phyloP scores from a whole-genome alignment of 2,113 vertebrate species.

The Onychostruthus taczanowskii region DNA sequence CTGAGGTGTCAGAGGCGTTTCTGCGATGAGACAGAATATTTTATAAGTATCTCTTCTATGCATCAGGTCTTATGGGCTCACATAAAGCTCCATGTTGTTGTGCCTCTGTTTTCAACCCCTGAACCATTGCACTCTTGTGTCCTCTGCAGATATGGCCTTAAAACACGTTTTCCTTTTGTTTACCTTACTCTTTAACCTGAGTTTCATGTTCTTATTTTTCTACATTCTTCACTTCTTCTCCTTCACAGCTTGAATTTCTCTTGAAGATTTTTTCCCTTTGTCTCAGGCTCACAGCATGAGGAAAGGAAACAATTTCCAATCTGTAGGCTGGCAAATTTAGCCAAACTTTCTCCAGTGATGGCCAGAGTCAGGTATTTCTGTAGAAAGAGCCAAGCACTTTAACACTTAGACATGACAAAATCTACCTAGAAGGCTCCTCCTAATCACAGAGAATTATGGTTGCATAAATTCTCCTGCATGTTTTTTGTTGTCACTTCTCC shows the following conservation, averaged over 20 bases:
- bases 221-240: neutral
- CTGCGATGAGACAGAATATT: neutral
- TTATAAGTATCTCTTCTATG: neutral
- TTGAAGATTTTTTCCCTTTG: neutral
- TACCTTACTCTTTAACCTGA: neutral
- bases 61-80: neutral
- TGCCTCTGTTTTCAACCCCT: neutral
- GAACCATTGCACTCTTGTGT: neutral
- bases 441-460: neutral
- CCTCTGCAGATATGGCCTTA: neutral
- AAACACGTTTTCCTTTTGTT: neutral
- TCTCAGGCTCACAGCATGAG: neutral
- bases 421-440: neutral
- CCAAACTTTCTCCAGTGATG: neutral
- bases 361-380: neutral
- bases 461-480: neutral
- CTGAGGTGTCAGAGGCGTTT: neutral
- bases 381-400: neutral
- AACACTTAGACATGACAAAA: neutral
- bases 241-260: neutral
- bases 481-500: neutral
- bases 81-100: neutral
- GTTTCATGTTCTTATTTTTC: neutral
- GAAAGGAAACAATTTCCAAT: neutral
- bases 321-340: neutral